These are phyloP conservation scores for Cephalopachus bancanus DNA, from an alignment of 2,797 vertebrate genomes.

Conservation along the genomic window DNA sequence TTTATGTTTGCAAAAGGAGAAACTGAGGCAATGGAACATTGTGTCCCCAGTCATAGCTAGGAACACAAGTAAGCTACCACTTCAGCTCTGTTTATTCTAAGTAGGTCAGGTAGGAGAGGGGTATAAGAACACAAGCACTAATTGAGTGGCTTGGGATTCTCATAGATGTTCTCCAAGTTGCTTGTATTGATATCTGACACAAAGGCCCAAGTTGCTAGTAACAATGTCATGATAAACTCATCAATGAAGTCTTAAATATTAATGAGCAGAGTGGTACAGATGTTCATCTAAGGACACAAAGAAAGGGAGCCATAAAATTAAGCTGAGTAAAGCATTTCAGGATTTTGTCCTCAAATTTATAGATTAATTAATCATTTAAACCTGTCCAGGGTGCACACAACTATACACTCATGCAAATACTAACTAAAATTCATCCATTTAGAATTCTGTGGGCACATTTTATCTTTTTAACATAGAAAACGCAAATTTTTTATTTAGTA, in stretches of 20 bases:
- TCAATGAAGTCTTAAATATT: neutral
- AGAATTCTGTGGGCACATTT: neutral
- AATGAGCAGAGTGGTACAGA: neutral
- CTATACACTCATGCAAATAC: neutral
- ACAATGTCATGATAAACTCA: neutral
- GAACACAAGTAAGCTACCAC: neutral
- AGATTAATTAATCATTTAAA: slow-evolving; percentile 3
- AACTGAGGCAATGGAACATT: neutral
- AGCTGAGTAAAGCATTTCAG: slow-evolving; percentile 13
- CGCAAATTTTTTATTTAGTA: slow-evolving; percentile 39
- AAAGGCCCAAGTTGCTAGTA: neutral
- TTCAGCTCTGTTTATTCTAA: neutral
- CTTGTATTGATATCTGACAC: neutral
- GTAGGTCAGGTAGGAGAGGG: neutral
- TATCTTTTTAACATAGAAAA: slow-evolving; percentile 13
- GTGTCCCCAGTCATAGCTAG: neutral
- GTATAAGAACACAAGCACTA: neutral
- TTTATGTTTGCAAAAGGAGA: slow-evolving; percentile 30
- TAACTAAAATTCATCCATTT: neutral
- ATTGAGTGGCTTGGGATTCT: neutral
- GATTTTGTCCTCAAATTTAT: neutral
- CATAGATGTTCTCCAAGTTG: neutral
- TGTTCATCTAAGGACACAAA: neutral
- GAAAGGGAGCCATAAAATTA: neutral
- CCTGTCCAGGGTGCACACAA: neutral